phyloP scores from a whole-genome alignment of 2,888 invertebrate species.

The Sabatieria punctata region DNA sequence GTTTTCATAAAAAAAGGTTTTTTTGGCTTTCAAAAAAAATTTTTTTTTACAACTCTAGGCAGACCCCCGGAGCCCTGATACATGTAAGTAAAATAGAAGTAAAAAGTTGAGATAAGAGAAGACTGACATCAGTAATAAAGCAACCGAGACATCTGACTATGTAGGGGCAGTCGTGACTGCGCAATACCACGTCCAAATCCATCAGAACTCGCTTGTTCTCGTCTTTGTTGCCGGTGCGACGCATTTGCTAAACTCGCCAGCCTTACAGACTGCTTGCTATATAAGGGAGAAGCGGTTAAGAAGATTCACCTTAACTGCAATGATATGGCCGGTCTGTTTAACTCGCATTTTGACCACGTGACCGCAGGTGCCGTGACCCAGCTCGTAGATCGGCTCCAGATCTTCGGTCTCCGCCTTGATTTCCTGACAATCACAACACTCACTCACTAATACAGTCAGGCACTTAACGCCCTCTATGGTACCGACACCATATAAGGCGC shows the following conservation, averaged over 20 bases:
- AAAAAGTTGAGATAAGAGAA: too few species aligned
- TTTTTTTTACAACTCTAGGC: too few species aligned
- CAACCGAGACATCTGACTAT: conserved; percentile 94
- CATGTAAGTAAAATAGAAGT: too few species aligned
- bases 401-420: conserved; percentile 23
- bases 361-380: conserved; percentile 57
- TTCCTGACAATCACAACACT: too few species aligned
- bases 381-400: conserved; percentile 31
- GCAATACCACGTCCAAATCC: conserved; percentile 95
- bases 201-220: conserved; percentile 95
- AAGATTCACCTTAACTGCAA: conserved; percentile 35
- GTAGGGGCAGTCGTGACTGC: conserved; percentile 86
- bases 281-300: conserved; percentile 1
- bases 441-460: too few species aligned
- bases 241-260: conserved; percentile 46
- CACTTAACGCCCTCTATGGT: too few species aligned
- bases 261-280: neutral
- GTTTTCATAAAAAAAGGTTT: too few species aligned
- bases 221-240: conserved; percentile 83
- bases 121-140: conserved; percentile 63
- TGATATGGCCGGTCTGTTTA: conserved; percentile 14
- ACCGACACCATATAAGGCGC: too few species aligned
- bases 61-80: too few species aligned
- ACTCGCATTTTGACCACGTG: conserved; percentile 82
- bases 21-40: too few species aligned